Percentiles rank a stretch among this genome's conserved stretches.
Evolutionary conservation across 1,140 invertebrate genomes (phyloP).

Genomic region (Chrysomallon squamiferum): DNA sequence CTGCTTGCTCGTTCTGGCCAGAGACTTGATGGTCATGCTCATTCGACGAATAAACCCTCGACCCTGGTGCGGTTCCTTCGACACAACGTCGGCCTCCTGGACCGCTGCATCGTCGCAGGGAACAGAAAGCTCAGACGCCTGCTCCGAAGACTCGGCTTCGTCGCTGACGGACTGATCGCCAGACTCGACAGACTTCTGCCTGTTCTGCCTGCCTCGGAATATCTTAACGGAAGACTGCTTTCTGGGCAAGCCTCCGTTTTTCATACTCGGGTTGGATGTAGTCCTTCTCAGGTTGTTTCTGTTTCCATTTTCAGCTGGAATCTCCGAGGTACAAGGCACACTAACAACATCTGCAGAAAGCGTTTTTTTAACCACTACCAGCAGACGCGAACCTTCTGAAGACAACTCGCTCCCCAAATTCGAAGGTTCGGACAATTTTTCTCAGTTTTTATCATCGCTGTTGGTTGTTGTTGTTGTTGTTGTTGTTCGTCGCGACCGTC

Average conservation of each 20-base stretch:
- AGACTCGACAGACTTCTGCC: too few species aligned
- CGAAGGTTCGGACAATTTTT: too few species aligned
- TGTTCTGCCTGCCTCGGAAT: too few species aligned
- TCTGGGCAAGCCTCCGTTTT: background rate
- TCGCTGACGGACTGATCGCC: background rate
- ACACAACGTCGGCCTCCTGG: slow-evolving; percentile 5
- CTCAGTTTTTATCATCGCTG: too few species aligned
- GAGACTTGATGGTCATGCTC: slow-evolving; percentile 44
- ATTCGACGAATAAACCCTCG: slow-evolving; percentile 43
- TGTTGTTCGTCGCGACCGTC: too few species aligned
- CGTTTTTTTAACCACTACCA: too few species aligned
- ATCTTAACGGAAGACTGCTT: background rate
- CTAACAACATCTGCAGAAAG: too few species aligned
- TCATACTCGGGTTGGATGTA: slow-evolving; percentile 6
- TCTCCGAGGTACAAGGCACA: too few species aligned
- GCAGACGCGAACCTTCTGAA: too few species aligned
- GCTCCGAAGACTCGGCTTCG: background rate
- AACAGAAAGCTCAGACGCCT: background rate
- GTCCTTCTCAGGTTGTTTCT: background rate
- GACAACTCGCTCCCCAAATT: too few species aligned
- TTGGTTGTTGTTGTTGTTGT: too few species aligned
- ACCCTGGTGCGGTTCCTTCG: slow-evolving; percentile 7
- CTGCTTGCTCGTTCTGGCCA: slow-evolving; percentile 5
- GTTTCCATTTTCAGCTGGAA: background rate
- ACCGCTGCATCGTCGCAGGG: too few species aligned